Percentiles rank a stretch among this genome's conserved stretches.
Conservation (phyloP, 2,888 invertebrate genomes). For the Drosophila lutescens region DNA sequence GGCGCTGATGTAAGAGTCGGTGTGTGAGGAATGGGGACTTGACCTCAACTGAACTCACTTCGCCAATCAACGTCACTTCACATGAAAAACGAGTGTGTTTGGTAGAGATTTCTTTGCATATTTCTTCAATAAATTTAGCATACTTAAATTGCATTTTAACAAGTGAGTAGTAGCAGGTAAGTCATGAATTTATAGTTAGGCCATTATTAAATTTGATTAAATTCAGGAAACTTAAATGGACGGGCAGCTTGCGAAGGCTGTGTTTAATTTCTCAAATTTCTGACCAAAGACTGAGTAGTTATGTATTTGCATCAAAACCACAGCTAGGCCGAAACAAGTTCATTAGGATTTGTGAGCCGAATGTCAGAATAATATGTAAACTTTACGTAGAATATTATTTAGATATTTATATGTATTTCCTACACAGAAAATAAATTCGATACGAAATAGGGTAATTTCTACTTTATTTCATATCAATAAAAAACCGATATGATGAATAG, state of each 20-base stretch:
- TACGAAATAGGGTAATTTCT: too few species aligned
- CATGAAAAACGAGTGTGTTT: constrained; percentile 15
- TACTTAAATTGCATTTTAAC: constrained; percentile 14
- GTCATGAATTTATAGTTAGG: not conserved
- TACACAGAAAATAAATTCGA: too few species aligned
- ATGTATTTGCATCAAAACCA: not conserved
- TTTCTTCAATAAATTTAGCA: constrained; percentile 8
- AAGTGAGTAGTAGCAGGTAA: not conserved
- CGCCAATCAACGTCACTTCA: constrained; percentile 57
- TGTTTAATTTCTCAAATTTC: not conserved
- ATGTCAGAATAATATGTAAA: too few species aligned
- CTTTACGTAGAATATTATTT: too few species aligned
- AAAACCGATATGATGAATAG: too few species aligned
- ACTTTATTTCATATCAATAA: too few species aligned
- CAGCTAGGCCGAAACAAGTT: not conserved
- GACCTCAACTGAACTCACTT: constrained; percentile 32
- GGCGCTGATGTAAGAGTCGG: constrained; percentile 5
- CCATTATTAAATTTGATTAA: not conserved
- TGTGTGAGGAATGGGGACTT: constrained; percentile 7
- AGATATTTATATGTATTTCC: too few species aligned
- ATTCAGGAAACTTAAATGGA: not conserved
- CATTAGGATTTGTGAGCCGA: not conserved
- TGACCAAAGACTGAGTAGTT: not conserved
- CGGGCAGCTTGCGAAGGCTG: not conserved
- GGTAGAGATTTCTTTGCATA: not conserved